phyloP scores from a whole-genome alignment of 2,888 invertebrate genomes.

The Dexiosoma caninum region DNA sequence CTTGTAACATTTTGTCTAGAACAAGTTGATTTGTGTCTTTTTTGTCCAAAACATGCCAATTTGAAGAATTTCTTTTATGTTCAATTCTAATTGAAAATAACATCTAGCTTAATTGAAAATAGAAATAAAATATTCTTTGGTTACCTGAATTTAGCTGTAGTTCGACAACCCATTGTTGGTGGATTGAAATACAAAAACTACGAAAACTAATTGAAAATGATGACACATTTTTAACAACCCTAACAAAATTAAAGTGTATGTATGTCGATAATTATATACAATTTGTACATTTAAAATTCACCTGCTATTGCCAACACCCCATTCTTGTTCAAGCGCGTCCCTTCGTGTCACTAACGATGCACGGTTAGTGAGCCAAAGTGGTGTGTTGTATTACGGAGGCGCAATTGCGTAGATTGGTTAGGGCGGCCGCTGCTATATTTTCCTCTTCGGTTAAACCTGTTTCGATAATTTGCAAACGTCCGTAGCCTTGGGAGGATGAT shows the following conservation, averaged over 20 bases:
- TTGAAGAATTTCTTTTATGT: not conserved
- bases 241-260: not conserved
- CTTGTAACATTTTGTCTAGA: not conserved
- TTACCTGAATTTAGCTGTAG: constrained; percentile 71
- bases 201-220: constrained; percentile 37
- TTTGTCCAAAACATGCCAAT: not conserved
- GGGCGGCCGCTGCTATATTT: constrained; percentile 77
- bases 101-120: not conserved
- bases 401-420: constrained; percentile 77
- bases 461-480: constrained; percentile 76
- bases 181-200: constrained; percentile 31
- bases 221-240: constrained; percentile 37
- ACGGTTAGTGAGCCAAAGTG: constrained; percentile 73
- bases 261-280: constrained; percentile 56
- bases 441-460: constrained; percentile 77
- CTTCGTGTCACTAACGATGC: not conserved
- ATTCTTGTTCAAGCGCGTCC: constrained; percentile 1
- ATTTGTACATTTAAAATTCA: constrained; percentile 49
- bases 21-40: constrained; percentile 45
- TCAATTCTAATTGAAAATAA: not conserved
- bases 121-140: constrained; percentile 70
- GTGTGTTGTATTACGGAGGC: constrained; percentile 78
- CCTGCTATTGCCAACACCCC: constrained; percentile 58
- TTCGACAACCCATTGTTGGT: constrained; percentile 8
- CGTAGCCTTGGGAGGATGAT: constrained; percentile 70